Evolutionary conservation across 2,797 vertebrate species (phyloP).

Genomic region (Limosa lapponica): DNA sequence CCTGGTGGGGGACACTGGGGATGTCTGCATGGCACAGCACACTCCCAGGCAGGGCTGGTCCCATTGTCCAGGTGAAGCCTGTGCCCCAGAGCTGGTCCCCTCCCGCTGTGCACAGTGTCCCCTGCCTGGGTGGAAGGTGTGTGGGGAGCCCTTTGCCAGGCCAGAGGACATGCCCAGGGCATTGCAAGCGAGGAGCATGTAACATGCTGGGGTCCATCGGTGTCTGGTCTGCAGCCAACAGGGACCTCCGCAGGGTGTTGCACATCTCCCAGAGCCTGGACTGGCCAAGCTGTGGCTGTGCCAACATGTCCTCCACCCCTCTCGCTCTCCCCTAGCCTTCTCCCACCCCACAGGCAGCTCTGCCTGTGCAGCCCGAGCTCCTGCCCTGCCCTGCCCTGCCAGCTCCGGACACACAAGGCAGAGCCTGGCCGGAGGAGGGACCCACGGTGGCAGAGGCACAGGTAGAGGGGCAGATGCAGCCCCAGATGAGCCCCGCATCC

Average conservation of each 20-base stretch:
- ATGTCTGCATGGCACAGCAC: neutral
- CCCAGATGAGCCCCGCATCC: neutral
- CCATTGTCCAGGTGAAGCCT: neutral
- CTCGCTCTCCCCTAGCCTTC: neutral
- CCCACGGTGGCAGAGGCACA: neutral
- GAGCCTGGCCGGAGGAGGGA: neutral
- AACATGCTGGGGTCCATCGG: neutral
- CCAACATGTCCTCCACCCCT: neutral
- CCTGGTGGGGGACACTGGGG: neutral
- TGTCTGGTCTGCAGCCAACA: accelerated
- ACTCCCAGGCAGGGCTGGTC: neutral
- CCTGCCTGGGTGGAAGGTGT: accelerated
- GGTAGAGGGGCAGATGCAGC: neutral
- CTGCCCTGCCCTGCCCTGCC: neutral
- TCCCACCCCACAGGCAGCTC: neutral
- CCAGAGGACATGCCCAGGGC: neutral
- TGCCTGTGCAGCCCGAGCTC: neutral
- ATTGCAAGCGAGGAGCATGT: accelerated
- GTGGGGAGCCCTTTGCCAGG: neutral
- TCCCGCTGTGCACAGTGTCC: accelerated
- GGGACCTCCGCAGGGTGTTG: neutral
- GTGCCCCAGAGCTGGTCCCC: neutral
- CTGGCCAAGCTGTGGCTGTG: neutral
- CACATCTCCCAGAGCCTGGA: neutral
- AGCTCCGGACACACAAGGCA: neutral